Conservation (phyloP, 2,113 vertebrate genomes). For the Enhydra lutris region DNA sequence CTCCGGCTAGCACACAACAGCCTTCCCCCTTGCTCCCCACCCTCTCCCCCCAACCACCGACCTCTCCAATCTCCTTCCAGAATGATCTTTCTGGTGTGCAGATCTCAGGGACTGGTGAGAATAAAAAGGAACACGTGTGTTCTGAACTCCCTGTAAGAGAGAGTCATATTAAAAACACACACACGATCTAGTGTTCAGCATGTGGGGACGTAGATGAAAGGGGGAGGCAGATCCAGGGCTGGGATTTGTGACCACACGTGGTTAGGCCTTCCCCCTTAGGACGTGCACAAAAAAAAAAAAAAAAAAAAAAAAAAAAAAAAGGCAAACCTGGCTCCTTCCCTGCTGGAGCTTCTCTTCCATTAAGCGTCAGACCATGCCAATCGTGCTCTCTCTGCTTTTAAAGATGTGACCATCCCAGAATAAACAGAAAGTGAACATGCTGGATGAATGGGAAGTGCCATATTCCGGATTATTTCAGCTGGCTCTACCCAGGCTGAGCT, state of each 20-base stretch:
- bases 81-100: conserved; percentile 45
- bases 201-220: conserved; percentile 59
- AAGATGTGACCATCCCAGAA: not conserved
- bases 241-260: conserved; percentile 26
- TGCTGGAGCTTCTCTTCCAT: not conserved
- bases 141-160: conserved; percentile 46
- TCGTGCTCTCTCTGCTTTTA: not conserved
- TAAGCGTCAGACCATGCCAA: not conserved
- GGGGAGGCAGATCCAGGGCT: not conserved
- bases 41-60: no score
- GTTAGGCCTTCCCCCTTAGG: not conserved
- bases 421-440: not conserved
- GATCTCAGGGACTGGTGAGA: conserved; percentile 55
- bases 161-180: conserved; percentile 43
- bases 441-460: not conserved
- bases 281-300: not conserved
- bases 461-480: not conserved
- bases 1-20: not conserved
- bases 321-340: no score
- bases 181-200: not conserved
- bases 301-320: no score
- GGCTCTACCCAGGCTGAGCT: not conserved
- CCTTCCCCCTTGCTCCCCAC: not conserved
- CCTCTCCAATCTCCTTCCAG: conserved; percentile 34
- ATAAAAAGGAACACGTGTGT: conserved; percentile 68